phyloP scores from a whole-genome alignment of 2,113 vertebrate genomes.

The Sylvicapra grimmia region DNA sequence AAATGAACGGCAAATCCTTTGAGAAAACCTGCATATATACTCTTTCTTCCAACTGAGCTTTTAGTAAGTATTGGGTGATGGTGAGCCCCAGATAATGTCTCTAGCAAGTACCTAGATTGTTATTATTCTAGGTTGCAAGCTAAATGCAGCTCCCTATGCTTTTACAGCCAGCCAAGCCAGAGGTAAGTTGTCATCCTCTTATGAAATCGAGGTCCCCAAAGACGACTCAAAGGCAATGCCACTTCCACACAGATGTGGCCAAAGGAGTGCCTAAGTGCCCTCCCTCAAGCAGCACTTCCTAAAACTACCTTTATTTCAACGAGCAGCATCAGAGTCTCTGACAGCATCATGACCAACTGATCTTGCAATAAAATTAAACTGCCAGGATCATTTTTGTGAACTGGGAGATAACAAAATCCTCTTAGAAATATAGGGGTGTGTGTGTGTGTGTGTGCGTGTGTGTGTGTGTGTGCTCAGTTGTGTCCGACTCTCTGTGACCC shows the following conservation, averaged over 20 bases:
- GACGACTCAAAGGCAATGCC: neutral
- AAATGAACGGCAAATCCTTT: constrained; percentile 4
- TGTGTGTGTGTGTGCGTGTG: neutral
- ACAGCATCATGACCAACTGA: neutral
- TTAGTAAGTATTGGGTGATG: neutral
- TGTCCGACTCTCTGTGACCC: neutral
- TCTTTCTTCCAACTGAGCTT: neutral
- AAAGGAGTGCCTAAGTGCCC: neutral
- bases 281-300: neutral
- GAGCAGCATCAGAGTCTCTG: neutral
- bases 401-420: neutral
- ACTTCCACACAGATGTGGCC: neutral
- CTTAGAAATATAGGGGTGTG: neutral
- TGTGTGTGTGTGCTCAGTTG: neutral
- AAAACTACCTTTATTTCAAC: neutral
- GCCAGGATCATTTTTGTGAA: neutral
- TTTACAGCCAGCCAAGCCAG: neutral
- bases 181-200: neutral
- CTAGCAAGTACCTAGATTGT: neutral
- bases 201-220: neutral
- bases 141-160: neutral
- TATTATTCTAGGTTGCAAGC: neutral
- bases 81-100: neutral
- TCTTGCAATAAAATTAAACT: neutral
- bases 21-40: neutral